Conservation (phyloP, 2,888 invertebrate species). For the Diloba caeruleocephala region DNA sequence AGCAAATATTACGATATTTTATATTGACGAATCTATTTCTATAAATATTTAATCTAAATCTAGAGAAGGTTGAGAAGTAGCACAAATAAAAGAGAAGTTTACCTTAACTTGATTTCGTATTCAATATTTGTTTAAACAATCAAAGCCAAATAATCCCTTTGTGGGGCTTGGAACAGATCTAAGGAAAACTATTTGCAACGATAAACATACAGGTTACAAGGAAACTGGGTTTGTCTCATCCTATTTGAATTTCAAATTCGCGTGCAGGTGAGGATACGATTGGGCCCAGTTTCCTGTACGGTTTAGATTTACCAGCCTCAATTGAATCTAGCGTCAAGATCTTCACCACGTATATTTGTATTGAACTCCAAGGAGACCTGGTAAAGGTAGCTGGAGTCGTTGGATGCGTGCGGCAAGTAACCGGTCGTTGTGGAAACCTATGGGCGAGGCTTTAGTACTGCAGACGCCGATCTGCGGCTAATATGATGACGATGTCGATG, state of each 20-base stretch:
- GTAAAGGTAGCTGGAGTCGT: constrained; percentile 69
- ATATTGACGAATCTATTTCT: constrained; percentile 34
- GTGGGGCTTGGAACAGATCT: constrained; percentile 35
- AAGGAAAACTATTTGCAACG: constrained; percentile 63
- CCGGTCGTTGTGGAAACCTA: no score
- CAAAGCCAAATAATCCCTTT: constrained; percentile 52
- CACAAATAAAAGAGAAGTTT: constrained; percentile 8
- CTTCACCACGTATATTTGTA: constrained; percentile 65
- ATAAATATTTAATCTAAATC: constrained; percentile 15
- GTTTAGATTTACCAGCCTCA: constrained; percentile 81
- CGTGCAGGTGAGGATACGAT: constrained; percentile 83
- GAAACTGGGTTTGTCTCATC: constrained; percentile 75
- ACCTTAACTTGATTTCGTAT: constrained; percentile 30
- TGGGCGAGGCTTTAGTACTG: no score
- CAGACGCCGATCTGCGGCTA: no score
- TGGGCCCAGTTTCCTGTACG: constrained; percentile 79
- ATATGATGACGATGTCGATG: no score
- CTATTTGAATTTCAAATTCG: constrained; percentile 86
- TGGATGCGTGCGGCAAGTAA: no score
- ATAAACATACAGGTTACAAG: constrained; percentile 77
- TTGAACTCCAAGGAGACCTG: no score
- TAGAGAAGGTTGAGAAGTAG: constrained; percentile 2
- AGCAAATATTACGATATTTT: constrained; percentile 43
- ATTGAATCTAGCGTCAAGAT: constrained; percentile 77
- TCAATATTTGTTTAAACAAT: constrained; percentile 48